phyloP scores from a whole-genome alignment of 2,113 vertebrate genomes.

The Danio rerio region GRCz12tu NC_133177.1:62601001-62601500 shows the following conservation, averaged over 20 bases:
- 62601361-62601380: background rate
- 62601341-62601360: background rate
- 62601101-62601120: background rate
- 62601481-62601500: background rate
- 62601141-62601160: background rate
- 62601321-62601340: background rate
- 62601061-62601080: background rate
- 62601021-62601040: background rate
- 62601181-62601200: background rate
- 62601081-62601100: background rate
- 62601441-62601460: background rate
- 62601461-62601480: background rate
- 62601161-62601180: background rate
- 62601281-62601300: no score
- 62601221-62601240: background rate
- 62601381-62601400: background rate
- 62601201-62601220: background rate
- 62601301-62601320: background rate
- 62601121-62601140: background rate
- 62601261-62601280: no score
- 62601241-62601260: background rate
- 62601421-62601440: background rate
- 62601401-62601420: background rate
- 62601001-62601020: background rate
- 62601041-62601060: background rate